These are phyloP conservation scores for Lacanobia wlatinum DNA, from an alignment of 2,888 invertebrate genomes.

Conservation along the genomic window DNA sequence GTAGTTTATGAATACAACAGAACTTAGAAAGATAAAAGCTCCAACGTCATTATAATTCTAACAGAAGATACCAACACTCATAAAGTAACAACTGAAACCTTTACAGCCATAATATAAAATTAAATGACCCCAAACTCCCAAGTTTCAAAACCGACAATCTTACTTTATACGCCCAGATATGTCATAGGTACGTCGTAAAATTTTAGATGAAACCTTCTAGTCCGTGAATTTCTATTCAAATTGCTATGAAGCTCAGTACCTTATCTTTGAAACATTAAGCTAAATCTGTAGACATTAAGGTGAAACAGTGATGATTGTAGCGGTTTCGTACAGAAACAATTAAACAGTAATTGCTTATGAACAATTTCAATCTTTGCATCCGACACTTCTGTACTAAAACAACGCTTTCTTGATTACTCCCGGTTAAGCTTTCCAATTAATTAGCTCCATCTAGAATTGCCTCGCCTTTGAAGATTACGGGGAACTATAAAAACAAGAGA, in stretches of 20 bases:
- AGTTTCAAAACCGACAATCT: conserved; percentile 28
- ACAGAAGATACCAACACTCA: background rate
- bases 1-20: no score
- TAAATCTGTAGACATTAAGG: conserved; percentile 37
- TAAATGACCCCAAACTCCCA: background rate
- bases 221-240: conserved; percentile 42
- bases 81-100: background rate
- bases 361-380: conserved; percentile 21
- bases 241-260: conserved; percentile 12
- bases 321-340: conserved; percentile 14
- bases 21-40: background rate
- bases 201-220: conserved; percentile 22
- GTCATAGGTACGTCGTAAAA: conserved; percentile 26
- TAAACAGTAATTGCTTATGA: conserved; percentile 31
- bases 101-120: conserved; percentile 9
- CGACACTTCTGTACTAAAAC: conserved; percentile 7
- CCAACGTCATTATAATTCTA: background rate
- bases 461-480: background rate
- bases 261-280: conserved; percentile 45
- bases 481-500: background rate
- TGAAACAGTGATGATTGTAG: conserved; percentile 15
- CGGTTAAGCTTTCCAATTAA: background rate
- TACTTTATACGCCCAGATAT: conserved; percentile 8
- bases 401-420: background rate
- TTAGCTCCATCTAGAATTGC: background rate